A percentile compares a stretch with the other conserved stretches of the same genome.
Conservation (phyloP, 1,140 invertebrate species). For the Pachyrhynchus sulphureomaculatus region DNA sequence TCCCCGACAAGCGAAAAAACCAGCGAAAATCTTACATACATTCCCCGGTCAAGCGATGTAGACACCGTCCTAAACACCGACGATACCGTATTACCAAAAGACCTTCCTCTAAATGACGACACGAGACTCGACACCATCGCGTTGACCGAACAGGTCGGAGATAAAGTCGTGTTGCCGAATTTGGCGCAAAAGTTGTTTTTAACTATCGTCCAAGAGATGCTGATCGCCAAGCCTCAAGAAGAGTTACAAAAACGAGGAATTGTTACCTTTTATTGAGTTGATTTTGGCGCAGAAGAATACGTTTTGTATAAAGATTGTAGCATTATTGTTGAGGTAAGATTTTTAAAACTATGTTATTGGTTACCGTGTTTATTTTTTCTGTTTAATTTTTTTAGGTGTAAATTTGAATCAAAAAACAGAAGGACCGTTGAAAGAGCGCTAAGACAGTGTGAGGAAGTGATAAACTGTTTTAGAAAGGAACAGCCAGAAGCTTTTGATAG, state of each 20-base stretch:
- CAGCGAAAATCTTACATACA: not conserved
- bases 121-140: slow-evolving; percentile 75
- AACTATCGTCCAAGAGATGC: slow-evolving; percentile 66
- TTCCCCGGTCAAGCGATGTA: not conserved
- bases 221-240: slow-evolving; percentile 74
- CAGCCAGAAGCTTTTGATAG: slow-evolving; percentile 54
- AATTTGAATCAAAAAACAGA: slow-evolving; percentile 72
- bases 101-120: slow-evolving; percentile 80
- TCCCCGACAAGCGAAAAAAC: not conserved
- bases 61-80: slow-evolving; percentile 38
- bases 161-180: slow-evolving; percentile 61
- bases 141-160: slow-evolving; percentile 61
- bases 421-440: slow-evolving; percentile 79
- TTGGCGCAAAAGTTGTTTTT: slow-evolving; percentile 80
- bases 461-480: slow-evolving; percentile 58
- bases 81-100: slow-evolving; percentile 59
- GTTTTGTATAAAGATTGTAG: slow-evolving; percentile 70
- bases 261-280: slow-evolving; percentile 74
- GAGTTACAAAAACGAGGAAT: slow-evolving; percentile 76
- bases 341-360: not conserved
- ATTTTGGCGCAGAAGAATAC: slow-evolving; percentile 61
- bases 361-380: not conserved
- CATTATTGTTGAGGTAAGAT: slow-evolving; percentile 58
- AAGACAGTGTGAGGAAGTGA: slow-evolving; percentile 80
- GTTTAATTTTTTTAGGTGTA: slow-evolving; percentile 57